phyloP scores from a whole-genome alignment of 2,113 vertebrate species.

The Thunnus thynnus region DNA sequence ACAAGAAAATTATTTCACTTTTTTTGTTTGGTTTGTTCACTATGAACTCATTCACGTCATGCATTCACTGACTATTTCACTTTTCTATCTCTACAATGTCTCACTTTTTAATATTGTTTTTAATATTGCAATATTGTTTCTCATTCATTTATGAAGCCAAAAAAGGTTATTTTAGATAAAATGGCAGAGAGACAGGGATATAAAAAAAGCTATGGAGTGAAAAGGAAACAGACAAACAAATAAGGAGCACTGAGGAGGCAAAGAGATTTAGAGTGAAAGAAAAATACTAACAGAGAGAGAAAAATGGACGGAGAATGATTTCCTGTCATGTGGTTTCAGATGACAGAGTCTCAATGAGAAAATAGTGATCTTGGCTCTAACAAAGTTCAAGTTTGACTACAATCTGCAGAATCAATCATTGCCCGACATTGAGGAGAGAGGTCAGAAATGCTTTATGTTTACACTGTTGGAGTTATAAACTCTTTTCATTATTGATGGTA shows the following conservation, averaged over 20 bases:
- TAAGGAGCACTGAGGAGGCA: too few relatives aligned
- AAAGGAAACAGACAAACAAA: background rate
- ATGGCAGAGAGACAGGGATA: too few relatives aligned
- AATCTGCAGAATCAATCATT: slow-evolving; percentile 18
- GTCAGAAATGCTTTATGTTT: too few relatives aligned
- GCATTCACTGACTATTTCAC: background rate
- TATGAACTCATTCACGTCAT: background rate
- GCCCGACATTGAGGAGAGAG: too few relatives aligned
- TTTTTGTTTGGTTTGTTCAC: background rate
- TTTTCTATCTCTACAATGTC: background rate
- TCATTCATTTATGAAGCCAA: background rate
- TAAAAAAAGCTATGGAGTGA: background rate
- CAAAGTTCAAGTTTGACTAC: background rate
- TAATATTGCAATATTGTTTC: background rate
- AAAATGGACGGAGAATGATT: background rate
- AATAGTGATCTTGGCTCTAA: background rate
- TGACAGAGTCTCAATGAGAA: background rate
- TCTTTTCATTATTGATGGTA: too few relatives aligned
- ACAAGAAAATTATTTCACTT: too few relatives aligned
- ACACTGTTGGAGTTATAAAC: too few relatives aligned
- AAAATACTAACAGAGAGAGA: slow-evolving; percentile 3
- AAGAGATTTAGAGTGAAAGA: background rate
- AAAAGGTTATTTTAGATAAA: too few relatives aligned
- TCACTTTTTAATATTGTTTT: background rate
- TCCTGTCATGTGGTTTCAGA: slow-evolving; percentile 24